Conservation (phyloP, 2,113 vertebrate species). For the Oncorhynchus tshawytscha region DNA sequence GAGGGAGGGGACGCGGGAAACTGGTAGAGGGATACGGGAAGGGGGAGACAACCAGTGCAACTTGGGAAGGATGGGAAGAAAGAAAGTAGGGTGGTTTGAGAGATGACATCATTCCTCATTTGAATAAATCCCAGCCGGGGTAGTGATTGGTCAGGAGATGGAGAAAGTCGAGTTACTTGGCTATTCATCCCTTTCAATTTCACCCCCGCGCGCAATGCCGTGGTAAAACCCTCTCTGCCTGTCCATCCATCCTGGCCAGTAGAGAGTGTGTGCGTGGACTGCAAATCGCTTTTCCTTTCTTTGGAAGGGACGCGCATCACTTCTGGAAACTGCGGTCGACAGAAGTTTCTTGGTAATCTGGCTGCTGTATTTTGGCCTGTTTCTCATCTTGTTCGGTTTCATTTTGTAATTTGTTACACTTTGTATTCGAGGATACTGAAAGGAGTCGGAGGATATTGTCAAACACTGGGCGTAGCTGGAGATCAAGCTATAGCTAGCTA, state of each 20-base stretch:
- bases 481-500: conserved; percentile 42
- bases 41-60: conserved; percentile 55
- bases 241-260: conserved; percentile 45
- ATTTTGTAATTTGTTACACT: conserved; percentile 22
- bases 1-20: conserved; percentile 55
- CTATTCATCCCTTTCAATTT: conserved; percentile 71
- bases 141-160: conserved; percentile 62
- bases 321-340: conserved; percentile 38
- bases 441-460: conserved; percentile 27
- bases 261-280: conserved; percentile 41
- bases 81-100: conserved; percentile 64
- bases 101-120: conserved; percentile 77
- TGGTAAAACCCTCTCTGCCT: conserved; percentile 51
- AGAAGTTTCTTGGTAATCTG: conserved; percentile 37
- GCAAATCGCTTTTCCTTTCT: conserved; percentile 64
- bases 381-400: conserved; percentile 24
- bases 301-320: conserved; percentile 61
- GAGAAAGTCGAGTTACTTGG: conserved; percentile 60
- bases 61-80: conserved; percentile 29
- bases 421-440: conserved; percentile 24
- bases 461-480: conserved; percentile 69
- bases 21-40: conserved; percentile 53
- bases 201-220: conserved; percentile 53
- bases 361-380: background rate
- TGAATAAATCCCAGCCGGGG: conserved; percentile 70